Base-by-base conservation (phyloP, 2,888 invertebrate genomes). In the Melanotus villosus region DNA sequence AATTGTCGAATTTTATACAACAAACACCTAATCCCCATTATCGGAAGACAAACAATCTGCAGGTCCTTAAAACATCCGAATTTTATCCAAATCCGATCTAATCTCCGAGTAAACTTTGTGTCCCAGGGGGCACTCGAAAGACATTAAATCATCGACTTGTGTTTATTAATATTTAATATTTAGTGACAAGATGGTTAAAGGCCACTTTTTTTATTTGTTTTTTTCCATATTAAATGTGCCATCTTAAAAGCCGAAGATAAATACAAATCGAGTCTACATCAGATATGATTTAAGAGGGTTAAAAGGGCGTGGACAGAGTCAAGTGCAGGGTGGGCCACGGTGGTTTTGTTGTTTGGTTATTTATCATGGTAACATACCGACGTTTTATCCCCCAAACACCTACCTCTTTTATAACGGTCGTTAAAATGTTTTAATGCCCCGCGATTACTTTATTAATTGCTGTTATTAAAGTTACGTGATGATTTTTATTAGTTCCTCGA, bases 241-340 rank as follows among this genome's bases (percentile, higher is more conserved):
- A 43, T 59, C 54, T 32, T 4, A 58, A 43, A 45, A 59, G 45
- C 59, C 43, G 18, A 45, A 60, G 45, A 60, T 45, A 60, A 60
- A 60, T 21, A 60, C 57, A 36, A 50, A 65, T 59, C 52, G 18
- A 47, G 65, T 65, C 58, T 65, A 19, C 50, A 59, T 65, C 52
- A 52, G 63, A 62, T 63, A 70, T 63, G 63, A 70, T 66, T 58
- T 63, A 70, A 66, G 70, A 63, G 69, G 70, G 70, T 70, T 70
- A 63, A 65, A 63, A 66, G 70, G 66, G 70, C 70, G 70, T 70
- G 65, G 65, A 65, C 43, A 41, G 68, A 68, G 65, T 71, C 65
- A 65, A 69, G 65, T 68, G 65, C 71, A 72, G 75, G 73, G 75
- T 74, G 75, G 72, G 71, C 68, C 63, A 41, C 66, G 67, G 71